Conservation (phyloP, 2,797 vertebrate species). For the Graptemys geographica region DNA sequence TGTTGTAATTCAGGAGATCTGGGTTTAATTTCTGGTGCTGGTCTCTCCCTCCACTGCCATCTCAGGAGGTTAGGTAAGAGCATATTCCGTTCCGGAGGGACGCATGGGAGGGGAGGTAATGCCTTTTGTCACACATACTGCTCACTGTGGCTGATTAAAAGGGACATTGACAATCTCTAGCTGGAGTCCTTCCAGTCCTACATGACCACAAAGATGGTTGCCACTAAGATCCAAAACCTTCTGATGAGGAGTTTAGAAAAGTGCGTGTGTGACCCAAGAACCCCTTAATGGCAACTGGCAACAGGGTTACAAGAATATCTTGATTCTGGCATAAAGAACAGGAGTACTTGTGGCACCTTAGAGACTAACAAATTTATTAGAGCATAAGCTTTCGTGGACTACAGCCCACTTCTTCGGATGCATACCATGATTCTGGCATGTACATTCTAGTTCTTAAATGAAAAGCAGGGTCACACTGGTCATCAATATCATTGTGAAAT, state of each 20-base stretch:
- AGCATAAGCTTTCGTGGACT: too few species aligned
- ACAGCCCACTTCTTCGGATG: too few species aligned
- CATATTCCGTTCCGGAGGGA: not conserved
- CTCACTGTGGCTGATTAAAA: conserved; percentile 31
- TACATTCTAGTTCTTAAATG: not conserved
- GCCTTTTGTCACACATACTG: conserved; percentile 38
- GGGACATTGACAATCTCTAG: not conserved
- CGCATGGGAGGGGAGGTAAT: conserved; percentile 38
- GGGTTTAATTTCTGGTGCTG: not conserved
- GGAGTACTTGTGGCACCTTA: too few species aligned
- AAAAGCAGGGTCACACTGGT: not conserved
- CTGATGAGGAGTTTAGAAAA: not conserved
- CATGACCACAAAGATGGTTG: not conserved
- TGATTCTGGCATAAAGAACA: not conserved
- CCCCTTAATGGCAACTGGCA: not conserved
- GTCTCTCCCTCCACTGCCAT: not conserved
- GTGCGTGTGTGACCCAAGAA: not conserved
- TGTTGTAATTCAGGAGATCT: not conserved
- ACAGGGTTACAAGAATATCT: not conserved
- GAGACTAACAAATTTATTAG: too few species aligned
- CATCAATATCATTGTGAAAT: not conserved
- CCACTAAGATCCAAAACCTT: not conserved
- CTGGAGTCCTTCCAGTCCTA: not conserved
- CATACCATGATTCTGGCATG: not conserved
- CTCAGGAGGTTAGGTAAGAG: not conserved